phyloP scores from a whole-genome alignment of 92 coral and sea anemone species.

The Pocillopora meandrina region DNA sequence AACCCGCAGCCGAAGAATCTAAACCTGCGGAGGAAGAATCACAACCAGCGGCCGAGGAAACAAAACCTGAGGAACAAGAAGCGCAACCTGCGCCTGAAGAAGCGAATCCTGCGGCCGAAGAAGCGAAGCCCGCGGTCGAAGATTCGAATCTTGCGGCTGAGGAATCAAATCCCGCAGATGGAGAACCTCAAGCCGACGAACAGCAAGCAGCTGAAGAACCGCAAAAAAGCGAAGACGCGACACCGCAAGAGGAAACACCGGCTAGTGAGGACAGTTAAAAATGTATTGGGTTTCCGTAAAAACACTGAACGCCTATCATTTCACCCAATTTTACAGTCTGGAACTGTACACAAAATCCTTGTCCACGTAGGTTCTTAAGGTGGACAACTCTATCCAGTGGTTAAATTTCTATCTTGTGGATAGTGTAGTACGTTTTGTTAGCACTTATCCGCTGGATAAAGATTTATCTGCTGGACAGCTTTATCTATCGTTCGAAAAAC shows the following conservation, averaged over 20 bases:
- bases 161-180: constrained; percentile 32
- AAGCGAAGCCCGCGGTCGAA: constrained; percentile 13
- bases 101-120: constrained; percentile 27
- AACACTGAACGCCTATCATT: too few relatives aligned
- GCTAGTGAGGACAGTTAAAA: constrained; percentile 29
- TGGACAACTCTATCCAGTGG: too few relatives aligned
- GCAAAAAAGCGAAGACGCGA: constrained; percentile 34
- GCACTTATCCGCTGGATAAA: too few relatives aligned
- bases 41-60: constrained; percentile 23
- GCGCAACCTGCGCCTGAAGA: constrained; percentile 45
- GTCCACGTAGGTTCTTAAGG: too few relatives aligned
- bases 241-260: constrained; percentile 40
- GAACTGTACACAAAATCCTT: too few relatives aligned
- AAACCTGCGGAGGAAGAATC: constrained; percentile 33
- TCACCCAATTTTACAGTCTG: too few relatives aligned
- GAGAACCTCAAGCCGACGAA: constrained; percentile 31
- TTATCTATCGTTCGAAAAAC: not conserved
- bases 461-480: too few relatives aligned
- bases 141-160: constrained; percentile 37
- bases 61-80: constrained; percentile 33
- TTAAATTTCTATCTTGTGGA: not conserved
- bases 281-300: not conserved
- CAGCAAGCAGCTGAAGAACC: constrained; percentile 21
- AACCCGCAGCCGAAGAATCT: constrained; percentile 42
- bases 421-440: too few relatives aligned